Percentiles rank a stretch among this genome's conserved stretches.
These are phyloP conservation scores for Margarornis squamiger DNA, from an alignment of 2,797 vertebrate genomes.

Conservation along the genomic window DNA sequence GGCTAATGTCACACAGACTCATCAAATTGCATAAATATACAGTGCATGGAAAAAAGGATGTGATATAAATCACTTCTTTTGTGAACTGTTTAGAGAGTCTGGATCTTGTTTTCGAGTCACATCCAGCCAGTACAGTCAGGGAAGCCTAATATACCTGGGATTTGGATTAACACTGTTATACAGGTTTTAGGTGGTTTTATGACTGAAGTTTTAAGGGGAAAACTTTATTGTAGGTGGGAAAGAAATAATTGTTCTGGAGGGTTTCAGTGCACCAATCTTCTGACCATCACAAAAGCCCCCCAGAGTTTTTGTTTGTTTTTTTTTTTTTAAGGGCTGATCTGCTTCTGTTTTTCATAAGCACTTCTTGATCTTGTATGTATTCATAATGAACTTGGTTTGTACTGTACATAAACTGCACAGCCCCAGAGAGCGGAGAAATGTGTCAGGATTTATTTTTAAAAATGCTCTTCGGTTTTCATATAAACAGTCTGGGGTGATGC, in stretches of 20 bases:
- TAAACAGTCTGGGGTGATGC: constrained; percentile 6
- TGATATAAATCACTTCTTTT: not conserved
- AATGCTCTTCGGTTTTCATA: not conserved
- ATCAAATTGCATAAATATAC: not conserved
- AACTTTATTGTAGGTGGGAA: not conserved
- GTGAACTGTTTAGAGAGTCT: not conserved
- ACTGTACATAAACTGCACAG: not conserved
- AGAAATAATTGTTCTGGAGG: not conserved
- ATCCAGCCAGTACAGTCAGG: not conserved
- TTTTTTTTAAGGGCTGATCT: not conserved
- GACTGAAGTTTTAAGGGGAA: not conserved
- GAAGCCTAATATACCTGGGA: not conserved
- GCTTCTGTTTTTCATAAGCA: not conserved
- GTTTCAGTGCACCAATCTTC: not conserved
- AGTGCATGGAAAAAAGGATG: not conserved
- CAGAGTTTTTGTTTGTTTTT: not conserved
- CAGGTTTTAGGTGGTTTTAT: not conserved
- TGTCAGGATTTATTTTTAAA: constrained; percentile 3
- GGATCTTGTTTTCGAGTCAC: not conserved
- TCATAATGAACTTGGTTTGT: not conserved
- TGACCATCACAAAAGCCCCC: not conserved
- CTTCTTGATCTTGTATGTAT: not conserved
- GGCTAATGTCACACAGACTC: not conserved
- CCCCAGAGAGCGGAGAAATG: not conserved
- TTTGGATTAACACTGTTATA: not conserved